These are phyloP conservation scores for Peromyscus nudipes DNA, from an alignment of 2,797 vertebrate genomes.

Conservation along the genomic window DNA sequence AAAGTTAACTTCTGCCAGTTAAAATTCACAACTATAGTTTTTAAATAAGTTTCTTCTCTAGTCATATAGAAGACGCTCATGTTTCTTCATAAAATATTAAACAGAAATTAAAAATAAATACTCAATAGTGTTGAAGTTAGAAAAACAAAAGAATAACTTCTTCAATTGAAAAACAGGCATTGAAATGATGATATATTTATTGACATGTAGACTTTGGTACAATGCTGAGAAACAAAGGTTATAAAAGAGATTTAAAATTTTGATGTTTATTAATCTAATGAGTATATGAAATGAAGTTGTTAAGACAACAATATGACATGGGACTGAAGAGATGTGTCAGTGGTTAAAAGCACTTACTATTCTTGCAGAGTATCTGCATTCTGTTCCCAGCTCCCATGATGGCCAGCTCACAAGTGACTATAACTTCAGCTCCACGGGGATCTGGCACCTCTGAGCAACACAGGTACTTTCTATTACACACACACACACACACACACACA, in stretches of 20 bases:
- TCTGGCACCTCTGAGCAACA: neutral
- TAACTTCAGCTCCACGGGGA: neutral
- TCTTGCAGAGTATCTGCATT: neutral
- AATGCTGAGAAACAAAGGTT: neutral
- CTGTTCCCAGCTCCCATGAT: neutral
- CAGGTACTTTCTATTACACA: neutral
- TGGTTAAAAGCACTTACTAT: neutral
- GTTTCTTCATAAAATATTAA: conserved; percentile 28
- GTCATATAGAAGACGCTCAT: neutral
- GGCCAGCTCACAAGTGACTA: neutral
- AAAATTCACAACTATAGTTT: conserved; percentile 10
- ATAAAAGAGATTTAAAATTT: neutral
- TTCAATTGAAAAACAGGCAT: neutral
- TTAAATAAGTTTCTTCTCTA: neutral
- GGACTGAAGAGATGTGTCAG: neutral
- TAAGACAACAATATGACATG: neutral
- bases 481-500: no score
- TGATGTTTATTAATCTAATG: neutral
- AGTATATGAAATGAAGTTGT: no score
- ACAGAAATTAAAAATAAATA: conserved; percentile 26
- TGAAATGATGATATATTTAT: neutral
- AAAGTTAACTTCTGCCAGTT: neutral
- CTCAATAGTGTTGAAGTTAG: neutral
- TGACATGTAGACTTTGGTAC: neutral
- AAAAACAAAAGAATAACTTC: neutral